Conservation (phyloP, 2,888 invertebrate species). For the Trachelus troglodyta region DNA sequence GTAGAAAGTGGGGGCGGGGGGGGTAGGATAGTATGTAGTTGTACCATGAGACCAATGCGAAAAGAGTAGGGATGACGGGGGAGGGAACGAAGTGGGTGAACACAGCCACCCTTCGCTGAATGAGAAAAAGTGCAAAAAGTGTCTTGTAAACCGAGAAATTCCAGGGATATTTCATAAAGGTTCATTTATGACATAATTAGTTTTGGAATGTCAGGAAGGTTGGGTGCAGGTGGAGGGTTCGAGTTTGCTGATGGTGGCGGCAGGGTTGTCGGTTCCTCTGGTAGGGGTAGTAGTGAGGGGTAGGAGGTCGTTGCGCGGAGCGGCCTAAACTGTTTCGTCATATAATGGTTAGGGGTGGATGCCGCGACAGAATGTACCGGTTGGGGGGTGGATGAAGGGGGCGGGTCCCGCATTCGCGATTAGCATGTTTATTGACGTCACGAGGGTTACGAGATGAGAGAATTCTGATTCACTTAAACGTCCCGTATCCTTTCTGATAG, state of each 20-base stretch:
- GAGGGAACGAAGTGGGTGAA: not conserved
- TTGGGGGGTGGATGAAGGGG: not conserved
- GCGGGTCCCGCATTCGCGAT: conserved; percentile 16
- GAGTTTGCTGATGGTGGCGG: not conserved
- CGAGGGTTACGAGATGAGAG: not conserved
- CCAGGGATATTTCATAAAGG: conserved; percentile 8
- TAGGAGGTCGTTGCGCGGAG: not conserved
- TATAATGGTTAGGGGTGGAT: conserved; percentile 16
- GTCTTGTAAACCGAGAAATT: conserved; percentile 6
- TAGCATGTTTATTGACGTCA: conserved; percentile 24
- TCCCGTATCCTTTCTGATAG: not conserved
- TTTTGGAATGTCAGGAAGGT: conserved; percentile 25
- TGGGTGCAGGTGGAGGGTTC: not conserved
- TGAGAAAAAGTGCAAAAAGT: not conserved
- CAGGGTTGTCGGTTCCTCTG: conserved; percentile 6
- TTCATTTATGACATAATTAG: conserved; percentile 36
- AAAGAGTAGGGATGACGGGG: not conserved
- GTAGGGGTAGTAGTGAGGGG: not conserved
- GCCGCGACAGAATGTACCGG: conserved; percentile 14
- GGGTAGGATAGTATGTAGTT: not conserved
- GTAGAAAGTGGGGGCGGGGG: not conserved
- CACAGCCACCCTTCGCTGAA: not conserved
- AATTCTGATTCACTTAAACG: not conserved
- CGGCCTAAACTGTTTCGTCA: conserved; percentile 17
- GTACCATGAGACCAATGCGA: not conserved